phyloP scores from a whole-genome alignment of 2,113 vertebrate species.

The Pimephales promelas region DNA sequence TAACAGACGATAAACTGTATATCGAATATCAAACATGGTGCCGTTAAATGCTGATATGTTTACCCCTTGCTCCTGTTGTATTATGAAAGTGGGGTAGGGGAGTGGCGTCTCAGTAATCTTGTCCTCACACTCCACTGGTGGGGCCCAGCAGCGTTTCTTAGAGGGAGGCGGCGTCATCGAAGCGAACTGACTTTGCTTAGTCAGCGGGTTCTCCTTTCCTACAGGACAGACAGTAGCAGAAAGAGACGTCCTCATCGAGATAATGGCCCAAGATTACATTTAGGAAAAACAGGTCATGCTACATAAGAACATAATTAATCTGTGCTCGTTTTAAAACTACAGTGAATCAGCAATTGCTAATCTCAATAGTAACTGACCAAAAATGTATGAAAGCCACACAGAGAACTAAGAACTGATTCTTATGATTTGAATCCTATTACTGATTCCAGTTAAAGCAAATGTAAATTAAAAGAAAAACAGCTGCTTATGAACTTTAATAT shows the following conservation, averaged over 20 bases:
- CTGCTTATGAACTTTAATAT: not conserved
- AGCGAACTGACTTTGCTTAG: constrained; percentile 4
- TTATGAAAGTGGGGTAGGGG: constrained; percentile 33
- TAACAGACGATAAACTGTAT: not conserved
- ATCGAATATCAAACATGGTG: not conserved
- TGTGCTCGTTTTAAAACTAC: not conserved
- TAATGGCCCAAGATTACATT: constrained; percentile 1
- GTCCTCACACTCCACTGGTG: constrained; percentile 50
- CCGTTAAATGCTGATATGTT: not conserved
- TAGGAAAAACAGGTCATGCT: not conserved
- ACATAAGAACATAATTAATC: not conserved
- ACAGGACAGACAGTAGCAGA: not conserved
- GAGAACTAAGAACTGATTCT: not conserved
- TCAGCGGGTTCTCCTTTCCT: constrained; percentile 69
- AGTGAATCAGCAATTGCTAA: not conserved
- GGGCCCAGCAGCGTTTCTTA: constrained; percentile 68
- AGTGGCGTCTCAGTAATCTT: constrained; percentile 65
- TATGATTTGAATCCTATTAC: not conserved
- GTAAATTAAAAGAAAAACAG: not conserved
- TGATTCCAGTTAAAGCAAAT: not conserved
- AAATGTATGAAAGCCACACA: not conserved
- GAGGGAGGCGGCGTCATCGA: constrained; percentile 52
- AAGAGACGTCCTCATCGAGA: not conserved
- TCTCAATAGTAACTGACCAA: not conserved
- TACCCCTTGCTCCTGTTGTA: constrained; percentile 63